Evolutionary conservation across 2,113 vertebrate genomes (phyloP), one percentile per base, ranked within the genome.

Genomic region (Bubo blakistoni): DNA sequence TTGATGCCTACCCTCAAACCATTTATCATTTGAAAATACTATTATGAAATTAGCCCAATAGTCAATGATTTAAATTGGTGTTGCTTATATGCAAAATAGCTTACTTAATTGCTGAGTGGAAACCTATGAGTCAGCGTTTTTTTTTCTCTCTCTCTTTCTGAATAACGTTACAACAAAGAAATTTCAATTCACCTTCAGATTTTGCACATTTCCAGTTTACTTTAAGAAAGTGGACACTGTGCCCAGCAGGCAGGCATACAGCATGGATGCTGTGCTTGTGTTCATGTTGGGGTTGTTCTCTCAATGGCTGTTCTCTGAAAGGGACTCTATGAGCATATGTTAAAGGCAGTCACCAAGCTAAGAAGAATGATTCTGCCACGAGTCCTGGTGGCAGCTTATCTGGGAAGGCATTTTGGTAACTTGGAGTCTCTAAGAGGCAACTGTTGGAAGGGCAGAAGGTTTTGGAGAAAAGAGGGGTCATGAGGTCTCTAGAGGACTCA

Each of bases 191-290:
- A 1, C 27, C 9, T 78, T 79, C 78, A 62, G 29, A 26, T 58
- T 67, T 73, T 57, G 20, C 34, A 80, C 27, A 20, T 63, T 63
- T 74, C 16, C 61, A 40, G 18, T 59, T 34, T 6, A 20, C 14
- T 34, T 25, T 8, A 16, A 18, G 42, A 51, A 63, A 63, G 44
- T 6, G 16, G 16, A 34, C 10, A 13, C 11, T 62, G 17, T 18
- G 5, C 32, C 18, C 49, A 74, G 61, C 11, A 57, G 27, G 14
- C 3, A 2, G 7, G 7, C 29, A 34, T 66, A 29, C 10, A 49
- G 22, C 0, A 0, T n/a, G 36, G 16, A 36, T 58, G 32, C 12
- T 36, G 29, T n/a, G 5, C 34, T 40, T 62, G 9, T 0, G 0
- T 32, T 59, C 12, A n/a, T 13, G 9, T 21, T 1, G 4, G 6